Evolutionary conservation across 2,888 invertebrate species (phyloP), one percentile per base, ranked within the genome.

Genomic region (Salpingus planirostris): DNA sequence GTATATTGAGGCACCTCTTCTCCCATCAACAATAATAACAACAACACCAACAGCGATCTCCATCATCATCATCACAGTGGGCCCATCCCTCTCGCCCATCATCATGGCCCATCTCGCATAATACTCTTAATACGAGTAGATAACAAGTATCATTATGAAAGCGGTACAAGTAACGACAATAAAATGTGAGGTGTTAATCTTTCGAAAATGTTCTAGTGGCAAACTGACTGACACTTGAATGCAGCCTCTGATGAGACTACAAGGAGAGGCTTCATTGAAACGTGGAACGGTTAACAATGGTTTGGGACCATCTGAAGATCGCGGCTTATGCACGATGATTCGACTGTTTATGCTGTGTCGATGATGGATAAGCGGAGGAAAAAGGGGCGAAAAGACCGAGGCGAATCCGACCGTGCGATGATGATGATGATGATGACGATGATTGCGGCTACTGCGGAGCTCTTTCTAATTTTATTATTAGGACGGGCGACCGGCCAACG

Each of bases 171-270:
- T 46, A 44, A 51, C 43, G 47, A 54, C 51, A 50, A 52, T 50
- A 52, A 50, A 57, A 50, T 52, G 44, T 43, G 50, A 54, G 55
- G 55, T 59, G 59, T 60, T 60, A 59, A 59, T 60, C 55, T 56
- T 55, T 50, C 51, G 44, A 53, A 55, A 55, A 58, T 54, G 58
- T 55, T 59, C 56, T 56, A 59, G 58, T 59, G 59, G 58, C 56
- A 55, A 50, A 47, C 49, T 58, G 59, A 59, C 54, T 49, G 59
- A 59, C 57, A 50, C 49, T 42, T 59, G 55, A 60, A 59, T 59
- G 44, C 48, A 40, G 42, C 40, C 31, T 46, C 50, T 57, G 59
- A 56, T 55, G 55, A 51, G 55, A 52, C 49, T 43, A 56, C 49
- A 57, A 56, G 54, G 46, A 48, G 50, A 40, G 52, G 50, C 52